Percentiles rank a stretch among this genome's conserved stretches.
phyloP scores from a whole-genome alignment of 2,113 vertebrate species.

The Aptenodytes forsteri region DNA sequence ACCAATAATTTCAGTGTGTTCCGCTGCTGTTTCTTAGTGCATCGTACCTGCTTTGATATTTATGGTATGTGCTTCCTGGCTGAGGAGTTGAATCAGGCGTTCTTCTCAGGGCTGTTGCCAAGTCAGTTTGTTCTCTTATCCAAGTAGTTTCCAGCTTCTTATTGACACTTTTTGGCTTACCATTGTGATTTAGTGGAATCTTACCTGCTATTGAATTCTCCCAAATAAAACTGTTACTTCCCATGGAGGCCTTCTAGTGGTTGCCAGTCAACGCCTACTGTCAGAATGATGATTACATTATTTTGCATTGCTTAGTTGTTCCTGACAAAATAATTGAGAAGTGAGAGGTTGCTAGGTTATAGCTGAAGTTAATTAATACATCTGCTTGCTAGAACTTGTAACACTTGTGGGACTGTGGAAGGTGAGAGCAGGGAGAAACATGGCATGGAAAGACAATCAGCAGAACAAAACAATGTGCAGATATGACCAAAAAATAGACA shows the following conservation, averaged over 20 bases:
- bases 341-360: neutral
- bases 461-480: neutral
- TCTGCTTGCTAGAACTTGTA: neutral
- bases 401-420: neutral
- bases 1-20: neutral
- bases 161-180: neutral
- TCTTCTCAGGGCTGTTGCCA: neutral
- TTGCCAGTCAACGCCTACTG: neutral
- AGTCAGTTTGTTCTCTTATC: neutral
- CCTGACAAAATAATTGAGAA: neutral
- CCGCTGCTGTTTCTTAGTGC: neutral
- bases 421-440: neutral
- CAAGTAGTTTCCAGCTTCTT: neutral
- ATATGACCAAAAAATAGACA: neutral
- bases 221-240: neutral
- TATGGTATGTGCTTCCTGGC: neutral
- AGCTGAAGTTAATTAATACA: neutral
- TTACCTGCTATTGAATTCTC: neutral
- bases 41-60: neutral
- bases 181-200: neutral
- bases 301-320: neutral
- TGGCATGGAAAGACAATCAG: neutral
- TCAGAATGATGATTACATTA: neutral
- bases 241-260: neutral
- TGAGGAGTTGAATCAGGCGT: neutral